Evolutionary conservation across 2,113 vertebrate species (phyloP).

Genomic region (Callaeas wilsoni): DNA sequence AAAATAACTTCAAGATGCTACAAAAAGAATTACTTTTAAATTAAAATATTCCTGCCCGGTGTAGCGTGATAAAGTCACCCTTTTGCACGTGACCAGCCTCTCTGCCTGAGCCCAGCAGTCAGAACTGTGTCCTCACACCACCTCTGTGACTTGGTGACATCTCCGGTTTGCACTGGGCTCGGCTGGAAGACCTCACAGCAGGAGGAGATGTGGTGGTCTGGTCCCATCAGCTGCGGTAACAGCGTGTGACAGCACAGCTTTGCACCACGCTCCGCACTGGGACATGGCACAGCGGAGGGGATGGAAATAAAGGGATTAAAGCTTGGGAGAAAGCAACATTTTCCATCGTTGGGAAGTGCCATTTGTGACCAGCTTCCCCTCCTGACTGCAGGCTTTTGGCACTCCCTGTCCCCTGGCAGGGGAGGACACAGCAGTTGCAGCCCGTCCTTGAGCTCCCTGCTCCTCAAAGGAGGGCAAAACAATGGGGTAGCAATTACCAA

Average conservation of each 20-base stretch:
- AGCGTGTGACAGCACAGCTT: neutral
- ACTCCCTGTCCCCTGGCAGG: neutral
- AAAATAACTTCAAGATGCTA: neutral
- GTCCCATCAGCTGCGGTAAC: neutral
- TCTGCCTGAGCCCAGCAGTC: neutral
- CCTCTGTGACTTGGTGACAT: neutral
- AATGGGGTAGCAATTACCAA: accelerated
- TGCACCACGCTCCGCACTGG: neutral
- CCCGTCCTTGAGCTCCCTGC: neutral
- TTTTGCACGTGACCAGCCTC: neutral
- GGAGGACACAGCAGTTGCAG: neutral
- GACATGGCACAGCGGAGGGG: accelerated
- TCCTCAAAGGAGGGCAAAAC: neutral
- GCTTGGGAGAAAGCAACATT: neutral
- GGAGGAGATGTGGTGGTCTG: neutral
- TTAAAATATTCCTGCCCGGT: neutral
- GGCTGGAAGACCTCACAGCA: neutral
- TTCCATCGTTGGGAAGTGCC: neutral
- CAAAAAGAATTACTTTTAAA: neutral
- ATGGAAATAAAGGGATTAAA: neutral
- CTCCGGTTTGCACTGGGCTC: neutral
- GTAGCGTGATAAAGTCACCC: neutral
- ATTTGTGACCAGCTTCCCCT: neutral
- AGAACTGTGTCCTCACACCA: neutral
- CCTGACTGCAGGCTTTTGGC: neutral